Conservation (phyloP, 1,140 invertebrate genomes). For the Plectus sambesii region DNA sequence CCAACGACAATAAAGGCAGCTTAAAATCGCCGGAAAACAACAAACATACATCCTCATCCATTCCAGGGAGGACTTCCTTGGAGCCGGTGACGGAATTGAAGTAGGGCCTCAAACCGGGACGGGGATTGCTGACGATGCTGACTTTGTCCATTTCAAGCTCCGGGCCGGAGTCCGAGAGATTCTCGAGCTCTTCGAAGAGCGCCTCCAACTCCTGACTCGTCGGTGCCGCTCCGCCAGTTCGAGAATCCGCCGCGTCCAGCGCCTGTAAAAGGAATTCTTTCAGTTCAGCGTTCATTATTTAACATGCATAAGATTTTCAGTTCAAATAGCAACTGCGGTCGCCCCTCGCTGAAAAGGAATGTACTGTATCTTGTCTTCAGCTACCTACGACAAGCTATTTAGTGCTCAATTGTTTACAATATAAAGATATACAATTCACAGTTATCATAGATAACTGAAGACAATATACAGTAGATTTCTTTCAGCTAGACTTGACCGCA, state of each 20-base stretch:
- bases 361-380: no score
- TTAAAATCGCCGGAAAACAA: no score
- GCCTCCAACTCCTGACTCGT: slow-evolving; percentile 29
- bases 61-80: slow-evolving; percentile 18
- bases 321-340: no score
- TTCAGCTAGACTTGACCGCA: no score
- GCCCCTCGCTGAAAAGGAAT: no score
- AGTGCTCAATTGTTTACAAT: no score
- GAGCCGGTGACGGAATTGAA: slow-evolving; percentile 18
- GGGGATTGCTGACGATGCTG: slow-evolving; percentile 19
- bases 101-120: slow-evolving; percentile 28
- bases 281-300: slow-evolving; percentile 3
- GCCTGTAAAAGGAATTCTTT: neutral
- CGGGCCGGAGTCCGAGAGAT: slow-evolving; percentile 34
- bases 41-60: slow-evolving; percentile 17
- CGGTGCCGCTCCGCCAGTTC: slow-evolving; percentile 28
- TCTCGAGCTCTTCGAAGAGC: slow-evolving; percentile 39
- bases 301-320: no score
- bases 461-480: no score
- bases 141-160: slow-evolving; percentile 32
- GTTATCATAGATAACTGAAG: no score
- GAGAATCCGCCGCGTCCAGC: slow-evolving; percentile 12
- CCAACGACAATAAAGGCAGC: no score
- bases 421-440: no score
- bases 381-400: no score